A percentile compares a stretch with the other conserved stretches of the same genome.
Evolutionary conservation across 2,113 vertebrate species (phyloP).

Genomic region (Synodontis membranacea): DNA sequence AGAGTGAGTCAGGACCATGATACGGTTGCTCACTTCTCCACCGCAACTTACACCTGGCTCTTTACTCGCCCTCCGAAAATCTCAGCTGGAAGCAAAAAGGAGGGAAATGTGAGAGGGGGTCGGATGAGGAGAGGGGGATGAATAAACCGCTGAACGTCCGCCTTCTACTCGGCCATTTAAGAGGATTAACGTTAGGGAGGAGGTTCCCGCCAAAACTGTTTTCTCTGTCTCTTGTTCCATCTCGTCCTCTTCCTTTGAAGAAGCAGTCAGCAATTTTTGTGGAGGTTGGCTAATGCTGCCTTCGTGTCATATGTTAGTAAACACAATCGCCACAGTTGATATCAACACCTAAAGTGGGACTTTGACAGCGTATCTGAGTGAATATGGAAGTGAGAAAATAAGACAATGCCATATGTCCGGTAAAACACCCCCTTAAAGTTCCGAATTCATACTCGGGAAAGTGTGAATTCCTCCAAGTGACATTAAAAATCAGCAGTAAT

Average conservation of each 20-base stretch:
- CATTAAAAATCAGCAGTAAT: neutral
- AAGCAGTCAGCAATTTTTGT: neutral
- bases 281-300: neutral
- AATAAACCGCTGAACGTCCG: conserved; percentile 35
- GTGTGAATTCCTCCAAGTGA: neutral
- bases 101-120: conserved; percentile 42
- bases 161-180: conserved; percentile 30
- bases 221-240: conserved; percentile 16
- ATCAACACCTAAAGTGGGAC: neutral
- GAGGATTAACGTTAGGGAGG: conserved; percentile 42
- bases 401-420: neutral
- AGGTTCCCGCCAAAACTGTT: conserved; percentile 39
- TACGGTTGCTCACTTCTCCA: conserved; percentile 13
- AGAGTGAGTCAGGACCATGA: conserved; percentile 24
- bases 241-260: neutral
- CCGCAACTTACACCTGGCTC: conserved; percentile 47
- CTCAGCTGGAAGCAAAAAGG: conserved; percentile 44
- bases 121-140: conserved; percentile 25
- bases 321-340: neutral
- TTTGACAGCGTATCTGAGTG: neutral
- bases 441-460: neutral
- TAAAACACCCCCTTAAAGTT: neutral
- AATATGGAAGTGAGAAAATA: neutral
- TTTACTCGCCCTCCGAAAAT: conserved; percentile 26
- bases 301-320: neutral